phyloP scores from a whole-genome alignment of 1,140 invertebrate species.

The Pseudomyrmex sp. region DNA sequence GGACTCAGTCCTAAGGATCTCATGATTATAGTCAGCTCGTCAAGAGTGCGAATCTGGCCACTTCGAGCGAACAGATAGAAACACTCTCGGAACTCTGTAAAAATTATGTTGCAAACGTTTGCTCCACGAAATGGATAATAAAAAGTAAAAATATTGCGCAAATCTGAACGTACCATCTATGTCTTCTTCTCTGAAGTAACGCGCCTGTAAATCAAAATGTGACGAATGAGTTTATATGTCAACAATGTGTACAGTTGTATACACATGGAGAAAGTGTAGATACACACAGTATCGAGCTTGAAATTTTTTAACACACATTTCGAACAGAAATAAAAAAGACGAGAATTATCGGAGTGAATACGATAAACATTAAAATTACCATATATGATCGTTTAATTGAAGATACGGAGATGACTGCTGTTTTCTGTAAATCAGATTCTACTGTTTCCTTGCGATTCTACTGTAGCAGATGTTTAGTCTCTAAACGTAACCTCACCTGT shows the following conservation, averaged over 20 bases:
- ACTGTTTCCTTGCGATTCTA: background rate
- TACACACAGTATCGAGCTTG: too few relatives aligned
- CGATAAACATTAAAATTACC: background rate
- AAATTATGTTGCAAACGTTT: background rate
- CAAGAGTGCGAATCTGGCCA: conserved; percentile 94
- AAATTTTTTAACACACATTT: background rate
- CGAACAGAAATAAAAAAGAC: too few relatives aligned
- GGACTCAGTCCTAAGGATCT: conserved; percentile 96
- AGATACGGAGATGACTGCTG: background rate
- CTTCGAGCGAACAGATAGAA: conserved; percentile 96
- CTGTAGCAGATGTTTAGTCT: conserved; percentile 4
- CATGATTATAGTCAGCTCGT: conserved; percentile 97
- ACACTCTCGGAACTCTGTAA: conserved; percentile 95
- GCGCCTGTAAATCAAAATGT: conserved; percentile 86
- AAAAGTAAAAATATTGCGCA: background rate
- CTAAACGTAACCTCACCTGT: background rate
- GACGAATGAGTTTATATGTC: background rate
- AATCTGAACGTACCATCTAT: conserved; percentile 89
- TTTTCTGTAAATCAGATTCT: background rate
- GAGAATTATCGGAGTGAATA: background rate
- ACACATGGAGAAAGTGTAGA: background rate
- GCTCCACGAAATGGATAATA: background rate
- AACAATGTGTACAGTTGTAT: background rate
- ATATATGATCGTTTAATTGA: background rate
- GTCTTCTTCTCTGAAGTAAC: conserved; percentile 93